These are phyloP conservation scores for Agonopterix arenella DNA, from an alignment of 2,888 invertebrate genomes.

Conservation along the genomic window DNA sequence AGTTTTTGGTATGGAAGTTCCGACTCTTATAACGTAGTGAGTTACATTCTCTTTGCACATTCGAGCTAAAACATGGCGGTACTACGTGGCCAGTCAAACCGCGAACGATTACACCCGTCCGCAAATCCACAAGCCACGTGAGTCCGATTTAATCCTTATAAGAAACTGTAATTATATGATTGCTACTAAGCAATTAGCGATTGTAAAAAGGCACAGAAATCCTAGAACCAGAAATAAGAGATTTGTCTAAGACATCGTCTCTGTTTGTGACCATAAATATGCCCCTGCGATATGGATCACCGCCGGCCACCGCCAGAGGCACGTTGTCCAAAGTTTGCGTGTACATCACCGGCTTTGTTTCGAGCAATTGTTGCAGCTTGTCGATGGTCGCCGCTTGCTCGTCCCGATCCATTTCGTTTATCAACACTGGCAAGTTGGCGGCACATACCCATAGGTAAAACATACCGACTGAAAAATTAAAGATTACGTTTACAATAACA, in stretches of 20 bases:
- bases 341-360: slow-evolving; percentile 21
- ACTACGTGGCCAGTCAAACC: too few relatives aligned
- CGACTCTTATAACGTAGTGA: too few relatives aligned
- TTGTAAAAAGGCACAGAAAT: too few relatives aligned
- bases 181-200: too few relatives aligned
- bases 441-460: slow-evolving; percentile 66
- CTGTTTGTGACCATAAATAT: slow-evolving; percentile 3
- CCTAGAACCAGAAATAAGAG: slow-evolving; percentile 1
- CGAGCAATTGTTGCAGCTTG: slow-evolving; percentile 42
- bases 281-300: not conserved
- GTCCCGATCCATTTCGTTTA: slow-evolving; percentile 58
- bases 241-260: not conserved
- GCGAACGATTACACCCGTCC: too few relatives aligned
- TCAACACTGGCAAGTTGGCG: slow-evolving; percentile 54
- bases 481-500: not conserved
- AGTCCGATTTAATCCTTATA: too few relatives aligned
- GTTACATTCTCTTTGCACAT: too few relatives aligned
- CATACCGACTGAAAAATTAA: slow-evolving; percentile 55
- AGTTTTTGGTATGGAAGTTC: too few relatives aligned
- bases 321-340: slow-evolving; percentile 18
- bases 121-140: too few relatives aligned
- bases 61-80: too few relatives aligned
- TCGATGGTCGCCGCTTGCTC: slow-evolving; percentile 51
- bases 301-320: slow-evolving; percentile 6
- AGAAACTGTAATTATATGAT: too few relatives aligned